Evolutionary conservation across 2,113 vertebrate genomes (phyloP).

Genomic region (Paedocypris sp.): DNA sequence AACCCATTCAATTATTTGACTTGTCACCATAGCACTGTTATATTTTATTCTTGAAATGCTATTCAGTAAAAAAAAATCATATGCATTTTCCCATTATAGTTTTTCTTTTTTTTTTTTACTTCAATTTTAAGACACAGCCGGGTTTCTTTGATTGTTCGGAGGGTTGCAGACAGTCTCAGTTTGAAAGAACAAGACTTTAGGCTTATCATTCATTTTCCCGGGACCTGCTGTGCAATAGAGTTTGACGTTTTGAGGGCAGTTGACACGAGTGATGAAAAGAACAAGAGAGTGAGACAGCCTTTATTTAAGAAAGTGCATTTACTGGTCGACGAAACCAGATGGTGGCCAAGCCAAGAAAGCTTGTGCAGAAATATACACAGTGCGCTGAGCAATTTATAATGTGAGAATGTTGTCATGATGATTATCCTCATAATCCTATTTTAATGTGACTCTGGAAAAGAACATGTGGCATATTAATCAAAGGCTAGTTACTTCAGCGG

Average conservation of each 20-base stretch:
- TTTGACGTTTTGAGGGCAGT: background rate
- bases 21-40: too few species aligned
- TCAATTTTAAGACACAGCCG: too few species aligned
- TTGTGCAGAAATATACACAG: background rate
- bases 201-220: conserved; percentile 13
- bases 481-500: background rate
- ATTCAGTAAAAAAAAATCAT: too few species aligned
- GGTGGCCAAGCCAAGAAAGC: background rate
- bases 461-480: conserved; percentile 21
- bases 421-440: conserved; percentile 22
- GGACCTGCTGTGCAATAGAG: background rate
- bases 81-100: too few species aligned
- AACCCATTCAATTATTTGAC: too few species aligned
- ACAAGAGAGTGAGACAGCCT: background rate
- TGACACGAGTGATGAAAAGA: background rate
- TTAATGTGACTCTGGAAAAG: conserved; percentile 9
- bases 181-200: background rate
- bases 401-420: background rate
- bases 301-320: conserved; percentile 11
- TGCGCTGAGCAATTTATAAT: conserved; percentile 7
- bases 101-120: background rate
- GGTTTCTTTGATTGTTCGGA: too few species aligned
- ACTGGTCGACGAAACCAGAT: conserved; percentile 19
- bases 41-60: too few species aligned
- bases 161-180: background rate